These are phyloP conservation scores for Strix uralensis DNA, from an alignment of 2,113 vertebrate species.

Conservation along the genomic window DNA sequence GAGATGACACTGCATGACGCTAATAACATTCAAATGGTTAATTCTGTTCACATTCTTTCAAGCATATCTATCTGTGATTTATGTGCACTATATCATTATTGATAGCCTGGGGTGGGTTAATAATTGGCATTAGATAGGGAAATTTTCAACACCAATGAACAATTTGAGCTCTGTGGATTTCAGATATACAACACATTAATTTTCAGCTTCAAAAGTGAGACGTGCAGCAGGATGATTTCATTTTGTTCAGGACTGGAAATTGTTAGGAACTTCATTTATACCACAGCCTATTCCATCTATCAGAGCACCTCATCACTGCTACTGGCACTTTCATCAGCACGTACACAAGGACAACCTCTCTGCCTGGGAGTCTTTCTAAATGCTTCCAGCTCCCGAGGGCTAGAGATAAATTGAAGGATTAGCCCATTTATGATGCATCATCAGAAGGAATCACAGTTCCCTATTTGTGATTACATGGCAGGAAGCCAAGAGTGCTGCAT, in stretches of 20 bases:
- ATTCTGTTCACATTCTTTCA: background rate
- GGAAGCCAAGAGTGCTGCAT: background rate
- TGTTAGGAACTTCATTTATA: background rate
- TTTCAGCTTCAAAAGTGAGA: background rate
- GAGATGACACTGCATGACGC: background rate
- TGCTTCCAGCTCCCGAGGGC: background rate
- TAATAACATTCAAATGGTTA: constrained; percentile 18
- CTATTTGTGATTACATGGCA: background rate
- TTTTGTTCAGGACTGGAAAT: background rate
- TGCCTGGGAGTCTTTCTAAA: background rate
- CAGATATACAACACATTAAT: background rate
- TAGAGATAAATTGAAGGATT: background rate
- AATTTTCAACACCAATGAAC: constrained; percentile 1
- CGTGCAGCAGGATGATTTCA: background rate
- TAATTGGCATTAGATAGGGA: constrained; percentile 45
- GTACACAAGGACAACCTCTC: background rate
- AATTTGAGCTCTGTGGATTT: background rate
- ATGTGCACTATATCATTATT: background rate
- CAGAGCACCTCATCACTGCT: background rate
- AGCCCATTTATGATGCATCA: background rate
- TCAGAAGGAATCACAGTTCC: background rate
- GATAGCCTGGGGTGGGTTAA: constrained; percentile 40
- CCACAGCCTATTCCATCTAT: background rate
- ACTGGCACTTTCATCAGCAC: background rate
- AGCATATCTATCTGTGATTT: background rate